phyloP scores from a whole-genome alignment of 2,113 vertebrate species.

The Gallinago media region DNA sequence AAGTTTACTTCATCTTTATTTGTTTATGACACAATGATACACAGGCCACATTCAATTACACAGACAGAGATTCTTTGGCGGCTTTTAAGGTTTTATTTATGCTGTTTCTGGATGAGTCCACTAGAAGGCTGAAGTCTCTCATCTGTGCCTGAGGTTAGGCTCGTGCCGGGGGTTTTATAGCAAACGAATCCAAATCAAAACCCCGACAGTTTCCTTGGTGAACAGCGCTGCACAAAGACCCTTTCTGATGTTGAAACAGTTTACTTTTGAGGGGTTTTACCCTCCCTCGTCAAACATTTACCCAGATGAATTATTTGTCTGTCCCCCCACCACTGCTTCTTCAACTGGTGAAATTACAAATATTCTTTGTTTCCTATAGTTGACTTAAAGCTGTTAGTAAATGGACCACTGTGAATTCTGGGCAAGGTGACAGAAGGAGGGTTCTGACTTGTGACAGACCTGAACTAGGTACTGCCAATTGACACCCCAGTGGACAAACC shows the following conservation, averaged over 20 bases:
- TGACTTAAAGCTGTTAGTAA: neutral
- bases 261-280: neutral
- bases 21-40: neutral
- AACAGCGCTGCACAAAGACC: neutral
- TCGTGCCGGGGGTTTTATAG: neutral
- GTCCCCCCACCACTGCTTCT: neutral
- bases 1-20: neutral
- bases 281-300: neutral
- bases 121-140: neutral
- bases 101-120: neutral
- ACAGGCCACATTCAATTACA: neutral
- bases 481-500: neutral
- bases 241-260: neutral
- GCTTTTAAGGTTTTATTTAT: neutral
- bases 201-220: neutral
- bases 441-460: neutral
- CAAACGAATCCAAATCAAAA: neutral
- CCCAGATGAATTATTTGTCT: neutral
- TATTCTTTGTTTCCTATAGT: neutral
- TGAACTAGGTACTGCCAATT: neutral
- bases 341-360: too few species aligned
- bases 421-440: neutral
- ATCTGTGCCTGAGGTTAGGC: neutral
- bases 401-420: neutral
- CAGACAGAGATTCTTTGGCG: fast-evolving